Percentiles rank a stretch among this genome's conserved stretches.
phyloP scores from a whole-genome alignment of 2,888 invertebrate species.

The Folsomia candida region DNA sequence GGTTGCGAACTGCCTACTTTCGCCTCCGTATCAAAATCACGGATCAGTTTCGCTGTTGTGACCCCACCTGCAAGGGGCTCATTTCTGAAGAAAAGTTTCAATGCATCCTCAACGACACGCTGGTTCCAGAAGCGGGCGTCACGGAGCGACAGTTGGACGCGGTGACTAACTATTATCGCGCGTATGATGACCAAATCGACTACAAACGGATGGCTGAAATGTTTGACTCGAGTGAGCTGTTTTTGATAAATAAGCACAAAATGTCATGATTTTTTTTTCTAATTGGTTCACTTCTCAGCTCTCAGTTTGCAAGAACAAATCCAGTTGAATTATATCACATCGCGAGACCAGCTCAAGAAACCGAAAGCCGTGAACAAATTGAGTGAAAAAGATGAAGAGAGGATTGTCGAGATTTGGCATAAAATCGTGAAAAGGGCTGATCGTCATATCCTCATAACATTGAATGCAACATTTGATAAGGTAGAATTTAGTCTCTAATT shows the following conservation, averaged over 20 bases:
- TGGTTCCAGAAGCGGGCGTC: constrained; percentile 49
- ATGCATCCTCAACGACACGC: constrained; percentile 45
- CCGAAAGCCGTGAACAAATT: constrained; percentile 59
- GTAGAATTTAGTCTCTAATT: too few species aligned
- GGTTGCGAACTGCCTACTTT: constrained; percentile 48
- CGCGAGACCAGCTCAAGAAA: constrained; percentile 37
- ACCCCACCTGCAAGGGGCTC: constrained; percentile 45
- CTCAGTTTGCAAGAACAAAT: constrained; percentile 49
- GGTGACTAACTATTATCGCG: constrained; percentile 48
- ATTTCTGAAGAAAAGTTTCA: constrained; percentile 48
- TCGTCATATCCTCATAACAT: constrained; percentile 40
- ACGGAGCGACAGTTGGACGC: constrained; percentile 48
- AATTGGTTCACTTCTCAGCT: constrained; percentile 23
- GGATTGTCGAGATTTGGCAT: constrained; percentile 67
- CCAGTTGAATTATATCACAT: constrained; percentile 47
- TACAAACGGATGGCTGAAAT: constrained; percentile 49
- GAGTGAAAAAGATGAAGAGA: constrained; percentile 65
- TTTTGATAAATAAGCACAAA: not conserved
- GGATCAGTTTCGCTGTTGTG: constrained; percentile 49
- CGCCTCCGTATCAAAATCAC: constrained; percentile 46
- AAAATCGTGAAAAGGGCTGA: constrained; percentile 61
- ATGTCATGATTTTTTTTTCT: not conserved
- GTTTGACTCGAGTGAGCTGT: constrained; percentile 48
- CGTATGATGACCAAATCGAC: constrained; percentile 48
- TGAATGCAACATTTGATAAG: constrained; percentile 47